These are phyloP conservation scores for Lota lota DNA, from an alignment of 2,113 vertebrate genomes.

Conservation along the genomic window DNA sequence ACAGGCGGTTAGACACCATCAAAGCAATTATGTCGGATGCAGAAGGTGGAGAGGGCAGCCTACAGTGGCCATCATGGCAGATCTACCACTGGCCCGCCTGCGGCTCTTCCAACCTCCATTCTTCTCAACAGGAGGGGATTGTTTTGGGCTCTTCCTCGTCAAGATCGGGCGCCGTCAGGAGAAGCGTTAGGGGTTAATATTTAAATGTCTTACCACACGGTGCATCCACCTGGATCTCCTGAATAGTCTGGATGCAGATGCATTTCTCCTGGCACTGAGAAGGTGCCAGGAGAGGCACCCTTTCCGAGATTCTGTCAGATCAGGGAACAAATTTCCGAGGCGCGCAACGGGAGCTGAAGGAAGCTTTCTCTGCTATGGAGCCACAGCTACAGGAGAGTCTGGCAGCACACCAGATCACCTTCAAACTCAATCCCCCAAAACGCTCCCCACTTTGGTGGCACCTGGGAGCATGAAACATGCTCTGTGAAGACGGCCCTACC, in stretches of 20 bases:
- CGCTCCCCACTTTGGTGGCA: background rate
- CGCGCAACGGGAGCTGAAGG: background rate
- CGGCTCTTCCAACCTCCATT: background rate
- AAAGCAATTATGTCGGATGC: background rate
- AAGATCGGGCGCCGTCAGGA: background rate
- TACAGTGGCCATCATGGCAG: background rate
- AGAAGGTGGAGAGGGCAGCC: background rate
- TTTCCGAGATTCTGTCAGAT: slow-evolving; percentile 1
- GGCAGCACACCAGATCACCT: background rate
- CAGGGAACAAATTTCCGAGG: background rate
- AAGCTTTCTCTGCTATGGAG: background rate
- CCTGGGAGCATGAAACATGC: too few species aligned
- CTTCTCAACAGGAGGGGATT: slow-evolving; percentile 11
- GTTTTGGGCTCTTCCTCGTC: slow-evolving; percentile 10
- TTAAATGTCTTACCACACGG: slow-evolving; percentile 9
- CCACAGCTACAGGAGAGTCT: background rate
- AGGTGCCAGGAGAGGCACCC: background rate
- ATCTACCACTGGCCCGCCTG: background rate
- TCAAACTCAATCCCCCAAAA: background rate
- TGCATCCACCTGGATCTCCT: slow-evolving; percentile 6
- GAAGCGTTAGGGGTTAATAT: slow-evolving; percentile 4
- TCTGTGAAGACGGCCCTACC: too few species aligned
- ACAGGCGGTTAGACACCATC: background rate
- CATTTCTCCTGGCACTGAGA: background rate
- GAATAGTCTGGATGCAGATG: background rate